Percentiles rank a stretch among this genome's conserved stretches.
phyloP scores from a whole-genome alignment of 2,888 invertebrate genomes.

The Philereme transversata region DNA sequence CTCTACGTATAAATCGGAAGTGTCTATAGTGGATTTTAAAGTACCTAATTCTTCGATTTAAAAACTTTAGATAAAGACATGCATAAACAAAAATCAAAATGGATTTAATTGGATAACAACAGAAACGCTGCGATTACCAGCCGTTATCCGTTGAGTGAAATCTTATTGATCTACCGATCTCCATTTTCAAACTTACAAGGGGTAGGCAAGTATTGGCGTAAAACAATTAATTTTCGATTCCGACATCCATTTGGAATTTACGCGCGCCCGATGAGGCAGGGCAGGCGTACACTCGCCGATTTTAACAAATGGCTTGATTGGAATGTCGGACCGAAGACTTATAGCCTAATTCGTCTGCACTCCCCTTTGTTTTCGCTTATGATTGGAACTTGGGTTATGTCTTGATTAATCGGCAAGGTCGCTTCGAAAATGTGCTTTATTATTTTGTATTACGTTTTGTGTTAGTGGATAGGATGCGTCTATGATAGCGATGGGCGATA shows the following conservation, averaged over 20 bases:
- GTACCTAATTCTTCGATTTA: too few relatives aligned
- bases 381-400: slow-evolving; percentile 36
- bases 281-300: slow-evolving; percentile 50
- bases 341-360: slow-evolving; percentile 58
- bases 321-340: slow-evolving; percentile 58
- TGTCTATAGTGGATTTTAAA: too few relatives aligned
- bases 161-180: slow-evolving; percentile 19
- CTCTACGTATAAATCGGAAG: too few relatives aligned
- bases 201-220: slow-evolving; percentile 30
- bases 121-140: background rate
- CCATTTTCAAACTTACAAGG: slow-evolving; percentile 30
- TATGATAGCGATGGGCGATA: too few relatives aligned
- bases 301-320: slow-evolving; percentile 72
- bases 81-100: background rate
- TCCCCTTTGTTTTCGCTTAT: slow-evolving; percentile 46
- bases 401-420: slow-evolving; percentile 39
- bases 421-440: slow-evolving; percentile 5
- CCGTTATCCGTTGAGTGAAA: slow-evolving; percentile 5
- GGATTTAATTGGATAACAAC: background rate
- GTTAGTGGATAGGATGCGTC: too few relatives aligned
- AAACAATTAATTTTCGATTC: slow-evolving; percentile 60
- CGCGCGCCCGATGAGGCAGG: slow-evolving; percentile 27
- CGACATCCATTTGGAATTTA: slow-evolving; percentile 52
- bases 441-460: background rate
- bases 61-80: background rate